phyloP scores from a whole-genome alignment of 2,888 invertebrate genomes.

The Diogma glabrata region DNA sequence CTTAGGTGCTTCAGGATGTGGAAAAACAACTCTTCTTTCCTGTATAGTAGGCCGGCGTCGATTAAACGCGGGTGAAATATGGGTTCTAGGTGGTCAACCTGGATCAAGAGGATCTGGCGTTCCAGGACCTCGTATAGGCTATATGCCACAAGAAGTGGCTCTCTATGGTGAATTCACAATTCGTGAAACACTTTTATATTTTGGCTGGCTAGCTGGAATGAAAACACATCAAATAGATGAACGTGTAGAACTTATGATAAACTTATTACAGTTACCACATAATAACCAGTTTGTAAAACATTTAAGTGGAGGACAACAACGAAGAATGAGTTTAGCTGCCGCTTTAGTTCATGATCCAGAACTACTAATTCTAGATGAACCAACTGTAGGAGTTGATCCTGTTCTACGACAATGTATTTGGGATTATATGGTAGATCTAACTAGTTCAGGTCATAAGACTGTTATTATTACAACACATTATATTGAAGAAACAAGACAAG shows the following conservation, averaged over 20 bases:
- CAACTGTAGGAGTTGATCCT: conserved; percentile 89
- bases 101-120: conserved; percentile 74
- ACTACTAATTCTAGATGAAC: conserved; percentile 81
- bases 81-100: conserved; percentile 74
- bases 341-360: conserved; percentile 83
- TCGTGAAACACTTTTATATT: conserved; percentile 70
- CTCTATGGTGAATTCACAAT: conserved; percentile 69
- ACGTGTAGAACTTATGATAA: conserved; percentile 60
- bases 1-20: conserved; percentile 82
- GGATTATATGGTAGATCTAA: conserved; percentile 72
- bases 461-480: conserved; percentile 82
- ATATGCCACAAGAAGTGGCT: conserved; percentile 77
- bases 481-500: conserved; percentile 77
- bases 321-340: conserved; percentile 79
- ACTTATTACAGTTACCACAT: conserved; percentile 46
- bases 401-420: conserved; percentile 74
- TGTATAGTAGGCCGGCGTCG: conserved; percentile 74
- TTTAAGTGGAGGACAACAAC: conserved; percentile 80
- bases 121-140: conserved; percentile 81
- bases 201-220: conserved; percentile 76
- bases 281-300: conserved; percentile 56
- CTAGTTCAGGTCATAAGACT: conserved; percentile 61
- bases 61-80: conserved; percentile 69
- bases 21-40: conserved; percentile 77
- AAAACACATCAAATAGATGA: conserved; percentile 50